These are phyloP conservation scores for Umimayanthus kanabou DNA, from an alignment of 92 coral and sea anemone species.

Conservation along the genomic window DNA sequence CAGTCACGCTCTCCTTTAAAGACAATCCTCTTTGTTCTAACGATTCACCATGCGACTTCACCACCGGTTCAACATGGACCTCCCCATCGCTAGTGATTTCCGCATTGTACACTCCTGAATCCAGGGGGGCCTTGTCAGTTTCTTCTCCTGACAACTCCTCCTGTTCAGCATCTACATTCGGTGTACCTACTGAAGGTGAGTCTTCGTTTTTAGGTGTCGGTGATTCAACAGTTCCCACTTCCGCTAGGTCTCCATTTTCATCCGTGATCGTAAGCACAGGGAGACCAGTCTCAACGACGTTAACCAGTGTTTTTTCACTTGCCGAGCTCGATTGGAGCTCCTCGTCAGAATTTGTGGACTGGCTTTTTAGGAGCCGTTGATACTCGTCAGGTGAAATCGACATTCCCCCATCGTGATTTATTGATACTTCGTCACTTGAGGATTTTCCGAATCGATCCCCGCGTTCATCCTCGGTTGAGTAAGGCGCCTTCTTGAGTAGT, in stretches of 20 bases:
- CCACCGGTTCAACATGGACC: not conserved
- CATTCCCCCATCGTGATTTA: conserved; percentile 47
- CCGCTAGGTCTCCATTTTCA: conserved; percentile 67
- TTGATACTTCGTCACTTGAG: conserved; percentile 17
- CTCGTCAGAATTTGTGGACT: conserved; percentile 36
- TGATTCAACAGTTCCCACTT: conserved; percentile 26
- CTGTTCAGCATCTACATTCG: not conserved
- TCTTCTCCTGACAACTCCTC: conserved; percentile 25
- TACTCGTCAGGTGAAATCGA: conserved; percentile 74
- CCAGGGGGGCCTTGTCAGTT: conserved; percentile 37
- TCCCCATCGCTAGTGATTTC: conserved; percentile 22
- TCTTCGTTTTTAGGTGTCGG: not conserved
- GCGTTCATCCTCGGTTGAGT: conserved; percentile 43
- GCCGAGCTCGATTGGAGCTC: conserved; percentile 6
- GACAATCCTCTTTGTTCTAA: not conserved
- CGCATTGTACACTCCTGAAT: conserved; percentile 45
- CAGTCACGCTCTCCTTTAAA: not conserved
- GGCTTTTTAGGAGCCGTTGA: conserved; percentile 49
- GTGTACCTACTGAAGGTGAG: not conserved
- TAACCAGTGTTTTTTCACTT: conserved; percentile 1
- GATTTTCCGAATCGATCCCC: conserved; percentile 31
- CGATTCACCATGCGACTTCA: not conserved
- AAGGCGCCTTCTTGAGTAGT: conserved; percentile 52
- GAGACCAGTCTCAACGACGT: conserved; percentile 34
- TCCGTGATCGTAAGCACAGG: conserved; percentile 78